Conservation (phyloP, 2,888 invertebrate genomes). For the Caenorhabditis virilis region DNA sequence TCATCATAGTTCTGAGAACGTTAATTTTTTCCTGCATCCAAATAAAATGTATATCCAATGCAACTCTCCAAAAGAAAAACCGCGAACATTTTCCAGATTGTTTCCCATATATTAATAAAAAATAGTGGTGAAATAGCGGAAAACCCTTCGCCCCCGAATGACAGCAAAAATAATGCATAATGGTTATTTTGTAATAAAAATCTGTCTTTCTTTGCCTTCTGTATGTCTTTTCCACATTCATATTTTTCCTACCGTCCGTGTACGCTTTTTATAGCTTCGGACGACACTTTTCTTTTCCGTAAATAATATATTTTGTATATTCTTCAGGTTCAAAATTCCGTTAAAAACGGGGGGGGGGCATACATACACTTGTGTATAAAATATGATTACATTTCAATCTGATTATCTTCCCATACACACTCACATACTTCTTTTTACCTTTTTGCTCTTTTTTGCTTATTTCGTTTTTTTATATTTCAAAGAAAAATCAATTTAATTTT, state of each 20-base stretch:
- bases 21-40: too few species aligned
- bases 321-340: too few species aligned
- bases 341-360: too few species aligned
- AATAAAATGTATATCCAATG: too few species aligned
- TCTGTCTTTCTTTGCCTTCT: neutral
- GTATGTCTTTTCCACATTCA: neutral
- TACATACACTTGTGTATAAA: conserved; percentile 11
- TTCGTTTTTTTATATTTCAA: conserved; percentile 1
- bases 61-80: too few species aligned
- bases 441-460: conserved; percentile 1
- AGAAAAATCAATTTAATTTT: neutral
- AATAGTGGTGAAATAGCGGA: too few species aligned
- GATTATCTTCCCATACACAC: conserved; percentile 19
- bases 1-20: too few species aligned
- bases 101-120: too few species aligned
- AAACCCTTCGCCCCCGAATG: too few species aligned
- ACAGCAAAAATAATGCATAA: too few species aligned
- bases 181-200: too few species aligned
- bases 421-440: conserved; percentile 2
- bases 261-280: neutral
- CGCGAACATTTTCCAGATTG: too few species aligned
- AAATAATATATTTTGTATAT: neutral
- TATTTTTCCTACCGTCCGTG: neutral
- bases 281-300: neutral
- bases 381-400: conserved; percentile 43